Evolutionary conservation across 1,140 invertebrate species (phyloP).

Genomic region (Lepidostoma basale): DNA sequence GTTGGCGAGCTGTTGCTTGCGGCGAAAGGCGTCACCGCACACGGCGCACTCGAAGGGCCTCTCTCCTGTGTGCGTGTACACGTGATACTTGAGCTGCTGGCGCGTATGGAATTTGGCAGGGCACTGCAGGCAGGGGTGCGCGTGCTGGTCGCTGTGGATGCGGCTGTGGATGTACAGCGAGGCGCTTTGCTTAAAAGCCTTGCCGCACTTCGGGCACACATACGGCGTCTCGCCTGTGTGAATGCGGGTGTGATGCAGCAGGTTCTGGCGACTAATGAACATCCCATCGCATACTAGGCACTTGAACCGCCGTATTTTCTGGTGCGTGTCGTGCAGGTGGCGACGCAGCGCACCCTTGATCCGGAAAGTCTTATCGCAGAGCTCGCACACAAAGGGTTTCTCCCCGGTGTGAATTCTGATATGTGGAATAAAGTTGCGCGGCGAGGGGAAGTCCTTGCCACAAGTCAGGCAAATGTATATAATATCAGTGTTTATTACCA

Average conservation of each 20-base stretch:
- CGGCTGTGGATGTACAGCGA: slow-evolving; percentile 56
- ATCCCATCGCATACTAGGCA: slow-evolving; percentile 55
- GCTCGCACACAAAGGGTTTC: too few relatives aligned
- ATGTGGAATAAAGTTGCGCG: too few relatives aligned
- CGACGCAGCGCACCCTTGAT: slow-evolving; percentile 22
- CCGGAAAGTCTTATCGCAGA: slow-evolving; percentile 46
- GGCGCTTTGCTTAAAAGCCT: slow-evolving; percentile 60
- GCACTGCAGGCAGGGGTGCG: slow-evolving; percentile 43
- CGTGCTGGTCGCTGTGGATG: slow-evolving; percentile 46
- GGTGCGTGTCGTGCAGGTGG: slow-evolving; percentile 24
- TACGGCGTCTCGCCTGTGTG: too few relatives aligned
- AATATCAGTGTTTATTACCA: too few relatives aligned
- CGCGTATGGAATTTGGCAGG: slow-evolving; percentile 43
- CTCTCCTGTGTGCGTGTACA: too few relatives aligned
- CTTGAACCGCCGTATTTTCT: slow-evolving; percentile 10
- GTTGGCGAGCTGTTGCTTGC: slow-evolving; percentile 46
- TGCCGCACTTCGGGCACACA: too few relatives aligned
- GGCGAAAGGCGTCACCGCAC: slow-evolving; percentile 53
- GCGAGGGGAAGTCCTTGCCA: slow-evolving; percentile 51
- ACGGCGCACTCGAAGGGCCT: slow-evolving; percentile 46
- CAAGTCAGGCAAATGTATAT: too few relatives aligned
- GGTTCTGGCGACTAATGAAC: slow-evolving; percentile 57
- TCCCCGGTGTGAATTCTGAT: too few relatives aligned
- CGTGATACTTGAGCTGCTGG: slow-evolving; percentile 49
- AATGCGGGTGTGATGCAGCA: too few relatives aligned